Conservation (phyloP, 1,140 invertebrate genomes). For the Cryptotermes secundus region DNA sequence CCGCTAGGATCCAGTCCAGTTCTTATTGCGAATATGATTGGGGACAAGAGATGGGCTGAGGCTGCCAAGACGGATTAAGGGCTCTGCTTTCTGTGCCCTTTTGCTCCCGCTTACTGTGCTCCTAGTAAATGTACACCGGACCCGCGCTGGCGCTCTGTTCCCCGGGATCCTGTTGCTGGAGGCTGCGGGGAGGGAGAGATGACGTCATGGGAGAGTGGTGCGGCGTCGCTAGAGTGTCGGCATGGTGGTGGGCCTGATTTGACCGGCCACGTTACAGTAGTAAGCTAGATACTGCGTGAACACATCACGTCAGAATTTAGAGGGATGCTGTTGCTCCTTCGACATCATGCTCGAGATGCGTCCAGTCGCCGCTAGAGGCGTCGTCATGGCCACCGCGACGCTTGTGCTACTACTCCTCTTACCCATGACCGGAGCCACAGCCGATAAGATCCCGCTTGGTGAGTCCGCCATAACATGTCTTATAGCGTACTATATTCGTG, state of each 20-base stretch:
- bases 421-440: neutral
- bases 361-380: neutral
- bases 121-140: too few species aligned
- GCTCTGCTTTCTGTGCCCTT: too few species aligned
- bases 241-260: too few species aligned
- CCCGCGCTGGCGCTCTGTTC: too few species aligned
- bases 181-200: neutral
- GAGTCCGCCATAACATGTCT: neutral
- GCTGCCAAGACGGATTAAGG: too few species aligned
- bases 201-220: neutral
- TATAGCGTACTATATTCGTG: too few species aligned
- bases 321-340: slow-evolving; percentile 4
- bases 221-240: neutral
- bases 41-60: too few species aligned
- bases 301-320: neutral
- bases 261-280: neutral
- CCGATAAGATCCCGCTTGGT: neutral
- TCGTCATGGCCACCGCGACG: neutral
- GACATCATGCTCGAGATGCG: neutral
- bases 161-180: neutral
- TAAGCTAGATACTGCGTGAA: neutral
- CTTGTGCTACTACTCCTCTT: neutral
- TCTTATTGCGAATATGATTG: too few species aligned
- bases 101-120: too few species aligned
- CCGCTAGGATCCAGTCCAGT: too few species aligned